Conservation (phyloP, 2,888 invertebrate species). For the Stictocephala bisonia region DNA sequence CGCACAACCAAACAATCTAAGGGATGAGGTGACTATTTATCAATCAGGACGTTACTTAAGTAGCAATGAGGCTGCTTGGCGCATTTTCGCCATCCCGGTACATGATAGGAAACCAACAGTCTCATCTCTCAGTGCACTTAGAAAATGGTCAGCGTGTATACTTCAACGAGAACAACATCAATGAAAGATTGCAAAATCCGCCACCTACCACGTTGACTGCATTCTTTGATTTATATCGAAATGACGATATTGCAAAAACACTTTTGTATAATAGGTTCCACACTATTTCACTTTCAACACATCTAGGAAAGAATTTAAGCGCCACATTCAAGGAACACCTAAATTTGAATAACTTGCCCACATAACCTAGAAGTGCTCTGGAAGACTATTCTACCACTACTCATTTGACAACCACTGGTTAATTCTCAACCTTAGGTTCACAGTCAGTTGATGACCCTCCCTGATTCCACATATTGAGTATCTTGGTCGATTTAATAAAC, state of each 20-base stretch:
- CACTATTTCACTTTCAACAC: conserved; percentile 53
- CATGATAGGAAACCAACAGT: conserved; percentile 19
- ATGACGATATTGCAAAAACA: conserved; percentile 36
- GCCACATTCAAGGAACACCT: conserved; percentile 3
- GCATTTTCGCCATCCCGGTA: conserved; percentile 54
- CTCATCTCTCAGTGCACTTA: conserved; percentile 5
- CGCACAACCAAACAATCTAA: no score
- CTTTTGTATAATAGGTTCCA: conserved; percentile 52
- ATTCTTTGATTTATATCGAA: conserved; percentile 1
- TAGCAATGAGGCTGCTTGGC: conserved; percentile 60
- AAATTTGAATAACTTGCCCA: no score
- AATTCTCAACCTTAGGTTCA: no score
- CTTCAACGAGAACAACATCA: neutral
- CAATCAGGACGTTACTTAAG: conserved; percentile 58
- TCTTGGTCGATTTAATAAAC: no score
- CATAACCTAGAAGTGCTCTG: no score
- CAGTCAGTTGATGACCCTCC: no score
- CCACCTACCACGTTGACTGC: conserved; percentile 18
- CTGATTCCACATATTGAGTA: no score
- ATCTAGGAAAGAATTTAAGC: conserved; percentile 44
- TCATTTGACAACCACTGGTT: no score
- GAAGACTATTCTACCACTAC: no score
- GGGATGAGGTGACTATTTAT: no score
- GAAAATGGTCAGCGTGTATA: conserved; percentile 22
- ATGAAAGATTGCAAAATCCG: neutral